Percentiles rank a stretch among this genome's conserved stretches.
phyloP scores from a whole-genome alignment of 1,140 invertebrate genomes.

The Leguminivora glycinivorella region DNA sequence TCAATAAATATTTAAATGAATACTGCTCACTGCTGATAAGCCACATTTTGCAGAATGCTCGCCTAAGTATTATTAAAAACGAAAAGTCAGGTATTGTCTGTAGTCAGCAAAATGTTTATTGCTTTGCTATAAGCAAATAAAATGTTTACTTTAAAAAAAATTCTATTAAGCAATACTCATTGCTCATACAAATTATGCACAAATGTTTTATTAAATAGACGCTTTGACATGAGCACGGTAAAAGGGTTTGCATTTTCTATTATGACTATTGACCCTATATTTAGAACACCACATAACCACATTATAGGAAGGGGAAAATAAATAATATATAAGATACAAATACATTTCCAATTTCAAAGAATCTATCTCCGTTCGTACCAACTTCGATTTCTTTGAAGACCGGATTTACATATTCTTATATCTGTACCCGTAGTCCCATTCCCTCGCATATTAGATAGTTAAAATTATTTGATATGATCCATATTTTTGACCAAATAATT shows the following conservation, averaged over 20 bases:
- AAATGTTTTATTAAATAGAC: neutral
- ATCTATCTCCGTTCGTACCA: neutral
- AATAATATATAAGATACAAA: neutral
- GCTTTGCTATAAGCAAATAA: neutral
- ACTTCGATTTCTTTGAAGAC: neutral
- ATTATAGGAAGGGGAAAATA: neutral
- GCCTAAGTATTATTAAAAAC: neutral
- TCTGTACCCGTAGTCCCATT: neutral
- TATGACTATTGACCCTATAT: too few species aligned
- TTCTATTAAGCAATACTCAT: neutral
- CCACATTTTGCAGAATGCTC: neutral
- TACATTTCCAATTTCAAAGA: neutral
- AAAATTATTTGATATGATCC: conserved; percentile 1
- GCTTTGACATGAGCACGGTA: too few species aligned
- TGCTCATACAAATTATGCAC: neutral
- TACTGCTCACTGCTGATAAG: conserved; percentile 5
- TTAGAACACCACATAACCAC: neutral
- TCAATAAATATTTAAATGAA: conserved; percentile 1
- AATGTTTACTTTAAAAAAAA: neutral
- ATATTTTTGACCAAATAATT: too few species aligned
- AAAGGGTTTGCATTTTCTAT: too few species aligned
- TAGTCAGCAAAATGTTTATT: neutral
- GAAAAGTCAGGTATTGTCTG: neutral
- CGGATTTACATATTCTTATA: conserved; percentile 6
- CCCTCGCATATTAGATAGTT: neutral